Evolutionary conservation across 2,797 vertebrate species (phyloP), one percentile per base, ranked within the genome.

Genomic region (Petrocephalus schoutedeni): DNA sequence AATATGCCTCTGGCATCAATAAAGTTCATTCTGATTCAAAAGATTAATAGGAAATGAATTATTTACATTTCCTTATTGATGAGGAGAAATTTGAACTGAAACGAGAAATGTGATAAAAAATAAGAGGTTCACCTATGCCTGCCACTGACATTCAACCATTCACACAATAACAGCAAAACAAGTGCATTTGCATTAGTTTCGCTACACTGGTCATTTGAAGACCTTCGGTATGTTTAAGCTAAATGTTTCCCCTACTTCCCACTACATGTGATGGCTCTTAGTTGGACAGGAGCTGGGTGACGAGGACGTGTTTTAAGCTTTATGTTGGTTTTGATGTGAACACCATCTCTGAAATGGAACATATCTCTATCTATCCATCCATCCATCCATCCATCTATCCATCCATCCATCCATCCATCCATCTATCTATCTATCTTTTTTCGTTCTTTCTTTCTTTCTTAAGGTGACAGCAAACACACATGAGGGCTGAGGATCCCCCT

Each of bases 131-230:
- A 14, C 80, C 45, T 54, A 23, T 53, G 51, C 3, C 21, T 84
- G 19, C 49, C 80, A 23, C n/a, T 54, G 51, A 23, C 51, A 84
- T 84, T 54, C 49, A 51, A 14, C 82, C 82, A 54, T 28, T 54
- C 51, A 51, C 49, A 53, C 10, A 84, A 53, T 54, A 23, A 53
- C 67, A 53, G 10, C 82, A 84, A 84, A 8, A 28, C n/a, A 54
- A 84, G 16, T 92, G 91, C 92, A 94, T 94, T 94, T 94, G 92
- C 92, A 95, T 95, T 93, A 92, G 92, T 92, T 92, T 91, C 89
- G 21, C 90, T 92, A 57, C 59, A 87, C 92, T 36, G 71, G 71
- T 16, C 71, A 77, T 77, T 36, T 5, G 2, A 16, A 32, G 32
- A 14, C 71, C 71, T 77, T 41, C 4, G 36, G 8, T 77, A 41